Base-by-base conservation (phyloP, 2,113 vertebrate genomes). In the Malurus alboscapulatus region DNA sequence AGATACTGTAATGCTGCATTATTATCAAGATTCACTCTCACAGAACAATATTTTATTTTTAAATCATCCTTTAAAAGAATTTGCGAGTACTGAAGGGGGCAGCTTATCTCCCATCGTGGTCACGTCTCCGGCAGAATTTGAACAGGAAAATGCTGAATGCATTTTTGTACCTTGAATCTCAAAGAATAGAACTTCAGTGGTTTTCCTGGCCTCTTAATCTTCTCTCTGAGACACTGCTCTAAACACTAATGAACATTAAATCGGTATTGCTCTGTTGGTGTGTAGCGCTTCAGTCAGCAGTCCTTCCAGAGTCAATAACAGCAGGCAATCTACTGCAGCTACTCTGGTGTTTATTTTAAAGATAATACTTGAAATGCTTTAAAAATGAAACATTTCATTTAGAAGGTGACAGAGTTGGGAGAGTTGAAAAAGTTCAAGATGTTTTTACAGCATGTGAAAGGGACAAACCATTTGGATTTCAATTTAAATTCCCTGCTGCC, bases 181-280 rank as follows among this genome's bases (percentile, higher is more conserved):
- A 93, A 90, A 92, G 69, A 63, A 90, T 87, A 88, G 92, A 94
- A 84, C 91, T 86, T 86, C 62, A 59, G 77, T 48, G 51, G 57
- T 79, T 97, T 97, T 71, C 59, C 32, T 71, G 88, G 91, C 68
- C 75, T 95, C 95, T 96, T 96, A 63, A 84, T 97, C 95, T 93
- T 72, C 79, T 47, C 66, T 16, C 82, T 66, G 84, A 95, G 84
- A 83, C 91, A 89, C 65, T 5, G 62, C 94, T 95, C 81, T 90
- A 90, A 97, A 90, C 93, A 84, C 78, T 95, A 96, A 93, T 89
- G 95, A 97, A 92, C 74, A 67, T 85, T 78, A 93, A 92, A 95
- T 96, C 10, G 16, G 67, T 97, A 50, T 81, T 80, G 82, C 73
- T 89, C 82, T 83, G 77, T 11, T 80, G 76, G 90, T 74, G 45